Evolutionary conservation across 2,113 vertebrate species (phyloP).

Genomic region (Nesospiza acunhae): DNA sequence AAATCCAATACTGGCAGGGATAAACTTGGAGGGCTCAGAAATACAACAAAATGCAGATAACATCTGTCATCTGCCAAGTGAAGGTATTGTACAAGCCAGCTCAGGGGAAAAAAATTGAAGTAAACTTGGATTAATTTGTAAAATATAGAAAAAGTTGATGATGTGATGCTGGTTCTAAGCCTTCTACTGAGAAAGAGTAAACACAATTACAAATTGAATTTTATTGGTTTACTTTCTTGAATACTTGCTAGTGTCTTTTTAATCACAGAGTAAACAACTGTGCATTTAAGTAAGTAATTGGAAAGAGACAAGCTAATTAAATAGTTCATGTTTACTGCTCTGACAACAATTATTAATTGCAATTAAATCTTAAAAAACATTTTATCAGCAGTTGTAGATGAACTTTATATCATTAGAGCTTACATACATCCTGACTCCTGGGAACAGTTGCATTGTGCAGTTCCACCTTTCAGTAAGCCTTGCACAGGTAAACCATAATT

Average conservation of each 20-base stretch:
- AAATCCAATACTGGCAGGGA: background rate
- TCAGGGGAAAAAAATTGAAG: background rate
- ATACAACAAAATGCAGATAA: background rate
- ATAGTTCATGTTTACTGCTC: background rate
- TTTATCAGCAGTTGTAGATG: background rate
- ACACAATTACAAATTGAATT: background rate
- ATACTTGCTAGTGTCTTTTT: background rate
- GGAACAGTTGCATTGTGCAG: background rate
- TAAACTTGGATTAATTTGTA: background rate
- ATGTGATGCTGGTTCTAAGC: background rate
- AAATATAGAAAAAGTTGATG: background rate
- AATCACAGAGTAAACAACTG: background rate
- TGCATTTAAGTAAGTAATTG: background rate
- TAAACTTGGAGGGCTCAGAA: background rate
- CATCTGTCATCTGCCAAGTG: background rate
- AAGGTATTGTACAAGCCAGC: background rate
- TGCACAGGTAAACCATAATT: background rate
- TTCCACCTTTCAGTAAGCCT: background rate
- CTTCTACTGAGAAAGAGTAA: background rate
- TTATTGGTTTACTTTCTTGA: background rate
- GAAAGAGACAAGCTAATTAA: constrained; percentile 13
- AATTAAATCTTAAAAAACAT: constrained; percentile 9
- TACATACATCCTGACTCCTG: background rate
- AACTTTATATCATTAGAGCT: background rate
- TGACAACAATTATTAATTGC: constrained; percentile 16